phyloP scores from a whole-genome alignment of 2,797 vertebrate species.

The Falco biarmicus region DNA sequence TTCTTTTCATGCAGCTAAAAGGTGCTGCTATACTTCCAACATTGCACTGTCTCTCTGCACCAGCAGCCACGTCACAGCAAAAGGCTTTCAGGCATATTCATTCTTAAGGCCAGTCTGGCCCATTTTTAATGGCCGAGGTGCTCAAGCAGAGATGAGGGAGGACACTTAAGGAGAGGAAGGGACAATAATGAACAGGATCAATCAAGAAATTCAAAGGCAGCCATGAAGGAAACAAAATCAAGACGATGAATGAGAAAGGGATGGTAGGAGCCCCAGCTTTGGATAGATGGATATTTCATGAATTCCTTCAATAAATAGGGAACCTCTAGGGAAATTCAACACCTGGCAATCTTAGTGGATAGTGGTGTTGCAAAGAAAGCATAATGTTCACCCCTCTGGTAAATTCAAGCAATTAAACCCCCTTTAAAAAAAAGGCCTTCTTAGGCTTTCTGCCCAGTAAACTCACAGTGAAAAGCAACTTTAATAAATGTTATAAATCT shows the following conservation, averaged over 20 bases:
- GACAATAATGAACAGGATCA: not conserved
- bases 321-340: conserved; percentile 59
- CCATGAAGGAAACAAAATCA: conserved; percentile 18
- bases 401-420: conserved; percentile 79
- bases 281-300: conserved; percentile 56
- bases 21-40: not conserved
- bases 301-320: conserved; percentile 58
- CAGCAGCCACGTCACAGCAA: not conserved
- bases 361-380: conserved; percentile 67
- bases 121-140: not conserved
- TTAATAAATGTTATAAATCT: conserved; percentile 84
- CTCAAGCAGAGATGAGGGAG: not conserved
- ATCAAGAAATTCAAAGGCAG: conserved; percentile 13
- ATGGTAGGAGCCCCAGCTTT: not conserved
- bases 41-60: not conserved
- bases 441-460: conserved; percentile 81
- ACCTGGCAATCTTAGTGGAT: conserved; percentile 73
- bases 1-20: not conserved
- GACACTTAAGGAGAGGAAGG: not conserved
- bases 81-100: not conserved
- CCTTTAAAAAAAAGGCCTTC: conserved; percentile 61
- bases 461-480: conserved; percentile 77
- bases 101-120: not conserved
- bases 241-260: not conserved
- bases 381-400: conserved; percentile 66